Base-by-base conservation (phyloP, 2,797 vertebrate genomes). In the Parotocinclus haroldoi region DNA sequence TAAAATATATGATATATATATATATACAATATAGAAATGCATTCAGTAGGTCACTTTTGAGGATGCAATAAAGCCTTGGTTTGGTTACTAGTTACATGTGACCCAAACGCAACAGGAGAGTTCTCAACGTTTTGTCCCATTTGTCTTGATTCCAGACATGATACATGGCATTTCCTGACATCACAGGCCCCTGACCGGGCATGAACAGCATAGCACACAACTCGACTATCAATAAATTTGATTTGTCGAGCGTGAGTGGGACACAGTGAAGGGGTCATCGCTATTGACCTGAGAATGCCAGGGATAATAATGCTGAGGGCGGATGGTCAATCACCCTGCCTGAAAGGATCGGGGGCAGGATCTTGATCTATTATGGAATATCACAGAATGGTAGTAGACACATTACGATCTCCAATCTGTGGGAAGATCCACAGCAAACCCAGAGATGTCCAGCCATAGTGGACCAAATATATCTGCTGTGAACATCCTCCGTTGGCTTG, bases 201-300 rank as follows among this genome's bases (percentile, higher is more conserved):
- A 42, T 16, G 44, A 70, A 19, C 19, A 52, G 17, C 52, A 69
- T 74, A 69, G 68, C 74, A 56, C 54, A 8, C 50, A 66, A 57
- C 38, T 72, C 46, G 6, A n/a, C 4, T 16, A 8, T 7, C 7
- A 16, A 2, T 6, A 67, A 61, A 76, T 74, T 80, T 84, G 77
- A 82, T 86, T 80, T 70, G 81, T 68, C 76, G 76, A 81, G 73
- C 68, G 65, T 65, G 53, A 37, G 48, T 64, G 0, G 1, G 39
- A 40, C 12, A 76, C 13, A 36, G 8, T 63, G 66, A 64, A 3
- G 56, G 69, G 79, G 81, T 76, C 72, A 78, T 77, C 61, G 77
- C 69, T 62, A 68, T 78, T 27, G 53, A 45, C 50, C 8, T 49
- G 58, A 58, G 58, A 42, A 63, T 73, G 69, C 79, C 59, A 71